Conservation (phyloP, 2,113 vertebrate genomes). For the Furnarius figulus region DNA sequence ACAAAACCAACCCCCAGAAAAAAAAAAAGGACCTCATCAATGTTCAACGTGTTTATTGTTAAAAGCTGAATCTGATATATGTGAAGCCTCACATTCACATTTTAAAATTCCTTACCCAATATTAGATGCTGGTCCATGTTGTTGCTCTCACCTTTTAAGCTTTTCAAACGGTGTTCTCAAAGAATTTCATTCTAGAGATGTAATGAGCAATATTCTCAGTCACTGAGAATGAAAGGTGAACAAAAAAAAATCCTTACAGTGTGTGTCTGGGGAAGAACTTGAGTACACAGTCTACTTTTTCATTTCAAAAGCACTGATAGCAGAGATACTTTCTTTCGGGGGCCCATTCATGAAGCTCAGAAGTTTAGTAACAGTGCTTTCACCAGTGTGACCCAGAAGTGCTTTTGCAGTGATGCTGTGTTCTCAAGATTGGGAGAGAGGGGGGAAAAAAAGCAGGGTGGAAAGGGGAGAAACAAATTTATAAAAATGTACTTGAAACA, state of each 20-base stretch:
- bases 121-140: rapidly evolving
- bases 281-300: neutral
- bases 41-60: neutral
- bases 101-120: neutral
- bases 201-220: neutral
- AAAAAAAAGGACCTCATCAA: neutral
- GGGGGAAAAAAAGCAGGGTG: rapidly evolving
- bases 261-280: neutral
- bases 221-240: neutral
- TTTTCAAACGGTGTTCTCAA: neutral
- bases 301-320: neutral
- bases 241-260: neutral
- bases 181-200: neutral
- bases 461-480: neutral
- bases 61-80: neutral
- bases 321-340: neutral
- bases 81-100: rapidly evolving
- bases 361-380: neutral
- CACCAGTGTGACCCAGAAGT: neutral
- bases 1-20: neutral
- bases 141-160: neutral
- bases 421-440: neutral
- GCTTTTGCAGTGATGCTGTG: neutral
- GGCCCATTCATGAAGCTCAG: neutral
- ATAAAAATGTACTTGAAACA: neutral